These are phyloP conservation scores for Artibeus jamaicensis DNA, from an alignment of 2,797 vertebrate genomes.

Conservation along the genomic window DNA sequence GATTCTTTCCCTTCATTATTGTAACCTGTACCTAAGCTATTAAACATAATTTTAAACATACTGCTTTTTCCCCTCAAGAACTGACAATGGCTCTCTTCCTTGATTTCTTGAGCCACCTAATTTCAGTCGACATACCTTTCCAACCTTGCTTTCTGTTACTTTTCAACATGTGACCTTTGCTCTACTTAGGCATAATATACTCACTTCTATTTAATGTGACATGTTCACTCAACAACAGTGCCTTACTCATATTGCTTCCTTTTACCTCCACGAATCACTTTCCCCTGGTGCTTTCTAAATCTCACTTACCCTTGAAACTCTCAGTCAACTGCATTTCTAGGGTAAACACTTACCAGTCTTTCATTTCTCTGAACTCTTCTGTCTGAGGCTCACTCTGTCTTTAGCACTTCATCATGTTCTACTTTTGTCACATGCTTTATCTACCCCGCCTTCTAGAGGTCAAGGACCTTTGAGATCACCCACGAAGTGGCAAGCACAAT, in stretches of 20 bases:
- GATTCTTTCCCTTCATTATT: background rate
- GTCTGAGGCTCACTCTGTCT: background rate
- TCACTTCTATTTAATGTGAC: background rate
- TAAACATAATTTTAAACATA: background rate
- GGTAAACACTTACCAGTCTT: background rate
- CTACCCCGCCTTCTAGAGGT: background rate
- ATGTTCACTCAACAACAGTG: background rate
- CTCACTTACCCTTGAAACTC: background rate
- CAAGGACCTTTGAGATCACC: background rate
- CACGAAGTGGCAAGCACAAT: background rate
- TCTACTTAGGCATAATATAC: background rate
- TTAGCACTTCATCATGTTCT: slow-evolving; percentile 10
- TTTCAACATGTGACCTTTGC: background rate
- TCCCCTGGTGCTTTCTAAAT: background rate
- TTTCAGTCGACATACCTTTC: slow-evolving; percentile 3
- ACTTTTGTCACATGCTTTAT: background rate
- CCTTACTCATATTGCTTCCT: background rate
- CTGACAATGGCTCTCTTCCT: background rate
- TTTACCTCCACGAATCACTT: background rate
- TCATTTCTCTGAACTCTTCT: background rate
- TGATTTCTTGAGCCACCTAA: background rate
- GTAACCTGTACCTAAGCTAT: background rate
- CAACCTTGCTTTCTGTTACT: background rate
- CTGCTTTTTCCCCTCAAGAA: background rate
- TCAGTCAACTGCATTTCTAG: background rate